These are phyloP conservation scores for Calcarius ornatus DNA, from an alignment of 2,113 vertebrate species.

Conservation along the genomic window DNA sequence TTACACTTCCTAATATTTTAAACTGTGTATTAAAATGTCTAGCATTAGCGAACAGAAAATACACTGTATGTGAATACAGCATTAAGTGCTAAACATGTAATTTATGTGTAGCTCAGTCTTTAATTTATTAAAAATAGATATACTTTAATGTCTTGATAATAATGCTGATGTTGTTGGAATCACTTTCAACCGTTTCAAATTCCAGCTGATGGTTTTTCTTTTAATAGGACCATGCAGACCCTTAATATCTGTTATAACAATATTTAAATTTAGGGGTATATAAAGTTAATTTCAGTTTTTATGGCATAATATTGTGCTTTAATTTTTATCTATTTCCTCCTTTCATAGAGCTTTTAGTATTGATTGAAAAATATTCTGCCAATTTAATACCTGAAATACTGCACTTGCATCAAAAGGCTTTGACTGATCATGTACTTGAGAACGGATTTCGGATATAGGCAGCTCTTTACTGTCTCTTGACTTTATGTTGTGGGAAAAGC, in stretches of 20 bases:
- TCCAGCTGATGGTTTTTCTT: background rate
- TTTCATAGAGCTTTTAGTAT: background rate
- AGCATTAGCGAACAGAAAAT: slow-evolving; percentile 41
- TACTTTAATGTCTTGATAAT: background rate
- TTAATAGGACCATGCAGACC: background rate
- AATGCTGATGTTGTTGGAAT: background rate
- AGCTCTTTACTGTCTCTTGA: slow-evolving; percentile 2
- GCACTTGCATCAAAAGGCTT: background rate
- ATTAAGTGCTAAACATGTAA: slow-evolving; percentile 23
- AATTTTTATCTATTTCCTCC: background rate
- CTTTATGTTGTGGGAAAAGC: slow-evolving; percentile 2
- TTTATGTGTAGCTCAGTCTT: background rate
- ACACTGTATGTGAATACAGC: background rate
- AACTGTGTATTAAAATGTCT: slow-evolving; percentile 62
- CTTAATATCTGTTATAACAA: background rate
- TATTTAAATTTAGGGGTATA: background rate
- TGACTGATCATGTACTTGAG: background rate
- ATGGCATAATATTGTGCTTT: background rate
- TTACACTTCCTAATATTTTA: slow-evolving; percentile 67
- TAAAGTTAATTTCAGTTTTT: slow-evolving; percentile 5
- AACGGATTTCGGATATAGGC: background rate
- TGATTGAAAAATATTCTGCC: slow-evolving; percentile 1
- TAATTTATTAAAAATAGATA: slow-evolving; percentile 20
- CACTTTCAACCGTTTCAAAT: background rate
- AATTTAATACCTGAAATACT: background rate